Base-by-base conservation (phyloP, 2,888 invertebrate genomes). In the Meghimatium bilineatum region DNA sequence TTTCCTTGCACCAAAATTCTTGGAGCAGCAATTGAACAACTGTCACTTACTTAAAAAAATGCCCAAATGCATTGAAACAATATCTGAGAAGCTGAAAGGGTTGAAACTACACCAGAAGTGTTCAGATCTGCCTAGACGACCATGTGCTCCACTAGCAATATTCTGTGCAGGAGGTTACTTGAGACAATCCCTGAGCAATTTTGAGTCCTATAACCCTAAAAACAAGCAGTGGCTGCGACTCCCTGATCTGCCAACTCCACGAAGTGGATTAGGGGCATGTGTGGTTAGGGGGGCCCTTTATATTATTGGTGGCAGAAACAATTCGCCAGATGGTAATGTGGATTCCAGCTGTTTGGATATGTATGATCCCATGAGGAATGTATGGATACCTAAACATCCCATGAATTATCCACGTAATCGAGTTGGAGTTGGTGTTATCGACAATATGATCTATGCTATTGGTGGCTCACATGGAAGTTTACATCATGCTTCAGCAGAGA, bases 351-450 rank as follows among this genome's bases (percentile, higher is more conserved):
- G 93, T 84, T 97, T 98, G 60, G 97, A 97, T 93, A 95, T 95
- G 88, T 98, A 97, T 93, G 97, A 97, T 94, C 97, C 98, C 0
- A 95, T 96, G 49, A 95, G 95, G 38, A 97, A 97, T 92, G 95
- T 96, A 88, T 98, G 98, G 98, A 95, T 96, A 49, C 96, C 97
- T 0, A 97, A 97, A 72, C 93, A 96, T 95, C 91, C 92, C 8
- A 94, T 98, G 97, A 96, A 97, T 23, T 96, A 96, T 74, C 96
- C 97, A 0, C 94, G 98, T 76, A 97, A 97, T 93, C 95, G 98
- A 90, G 96, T 97, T 34, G 98, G 98, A 14, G 97, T 97, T 8
- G 97, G 97, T n/a, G 97, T 97, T 56, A 97, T 98, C 96, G 98
- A 98, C 91, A 97, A 97, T 38, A 94, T 97, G 87, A 94, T 98